Evolutionary conservation across 2,113 vertebrate species (phyloP).

Genomic region (Dipodomys spectabilis): DNA sequence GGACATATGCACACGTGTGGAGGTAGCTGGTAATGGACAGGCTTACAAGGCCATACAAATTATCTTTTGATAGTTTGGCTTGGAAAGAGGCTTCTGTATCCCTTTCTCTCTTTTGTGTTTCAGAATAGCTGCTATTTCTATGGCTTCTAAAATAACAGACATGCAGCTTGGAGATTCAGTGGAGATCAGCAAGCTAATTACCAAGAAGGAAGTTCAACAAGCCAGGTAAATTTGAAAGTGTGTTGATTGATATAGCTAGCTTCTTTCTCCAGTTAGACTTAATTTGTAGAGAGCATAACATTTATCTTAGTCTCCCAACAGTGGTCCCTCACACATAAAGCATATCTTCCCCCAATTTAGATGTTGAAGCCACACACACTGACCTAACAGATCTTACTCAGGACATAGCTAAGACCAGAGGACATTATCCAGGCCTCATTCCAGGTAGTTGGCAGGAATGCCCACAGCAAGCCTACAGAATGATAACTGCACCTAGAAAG

Average conservation of each 20-base stretch:
- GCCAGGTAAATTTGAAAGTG: conserved; percentile 88
- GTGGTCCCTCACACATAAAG: neutral
- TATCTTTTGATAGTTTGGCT: neutral
- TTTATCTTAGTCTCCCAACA: neutral
- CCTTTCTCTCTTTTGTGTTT: conserved; percentile 55
- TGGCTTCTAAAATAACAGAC: conserved; percentile 97
- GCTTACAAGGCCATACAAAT: neutral
- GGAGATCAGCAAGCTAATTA: conserved; percentile 95
- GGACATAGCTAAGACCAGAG: neutral
- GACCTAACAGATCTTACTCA: neutral
- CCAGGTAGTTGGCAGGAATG: neutral
- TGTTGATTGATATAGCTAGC: neutral
- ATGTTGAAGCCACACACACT: neutral
- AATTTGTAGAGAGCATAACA: neutral
- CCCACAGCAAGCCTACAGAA: neutral
- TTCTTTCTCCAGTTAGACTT: conserved; percentile 44
- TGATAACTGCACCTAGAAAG: neutral
- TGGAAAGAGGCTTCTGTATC: conserved; percentile 1
- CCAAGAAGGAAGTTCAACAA: conserved; percentile 96
- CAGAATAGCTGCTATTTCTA: conserved; percentile 97
- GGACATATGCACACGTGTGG: neutral
- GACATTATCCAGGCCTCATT: conserved; percentile 16
- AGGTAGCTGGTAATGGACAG: neutral
- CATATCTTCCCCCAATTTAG: neutral
- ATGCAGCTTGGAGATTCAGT: conserved; percentile 96